A percentile compares a stretch with the other conserved stretches of the same genome.
Conservation (phyloP, 2,888 invertebrate species). For the Cephus rjabovi region DNA sequence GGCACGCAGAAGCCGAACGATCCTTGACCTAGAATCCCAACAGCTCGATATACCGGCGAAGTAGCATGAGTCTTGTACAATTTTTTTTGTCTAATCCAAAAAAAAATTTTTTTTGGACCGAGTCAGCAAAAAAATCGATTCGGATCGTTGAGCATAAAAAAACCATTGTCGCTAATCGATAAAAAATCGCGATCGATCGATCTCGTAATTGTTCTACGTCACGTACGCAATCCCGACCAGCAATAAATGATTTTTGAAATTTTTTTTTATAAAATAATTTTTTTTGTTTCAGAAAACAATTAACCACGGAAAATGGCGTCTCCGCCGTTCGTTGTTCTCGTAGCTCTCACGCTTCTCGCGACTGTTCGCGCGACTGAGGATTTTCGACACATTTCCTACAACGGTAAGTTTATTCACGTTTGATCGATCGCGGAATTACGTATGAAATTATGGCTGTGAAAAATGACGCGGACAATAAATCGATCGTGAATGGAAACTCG, state of each 20-base stretch:
- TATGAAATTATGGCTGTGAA: background rate
- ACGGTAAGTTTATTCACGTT: conserved; percentile 42
- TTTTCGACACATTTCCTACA: conserved; percentile 59
- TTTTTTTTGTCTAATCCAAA: background rate
- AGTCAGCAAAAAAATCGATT: background rate
- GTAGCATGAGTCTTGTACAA: background rate
- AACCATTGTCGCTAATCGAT: background rate
- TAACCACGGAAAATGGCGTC: conserved; percentile 28
- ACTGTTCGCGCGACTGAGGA: conserved; percentile 41
- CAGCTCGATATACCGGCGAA: background rate
- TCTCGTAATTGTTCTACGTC: background rate
- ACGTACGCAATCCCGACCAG: background rate
- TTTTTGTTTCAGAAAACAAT: conserved; percentile 9
- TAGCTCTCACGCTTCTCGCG: conserved; percentile 35
- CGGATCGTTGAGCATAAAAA: background rate
- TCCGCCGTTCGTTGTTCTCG: conserved; percentile 29
- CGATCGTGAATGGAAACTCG: background rate
- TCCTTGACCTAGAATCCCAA: background rate
- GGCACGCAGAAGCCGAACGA: background rate
- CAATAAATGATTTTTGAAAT: background rate
- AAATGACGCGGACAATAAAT: background rate
- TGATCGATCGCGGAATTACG: background rate
- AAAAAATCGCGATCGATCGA: background rate
- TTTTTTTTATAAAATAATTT: background rate
- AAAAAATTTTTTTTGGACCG: background rate